Percentiles rank a stretch among this genome's conserved stretches.
Conservation (phyloP, 2,888 invertebrate species). For the Plagiodera versicolora region DNA sequence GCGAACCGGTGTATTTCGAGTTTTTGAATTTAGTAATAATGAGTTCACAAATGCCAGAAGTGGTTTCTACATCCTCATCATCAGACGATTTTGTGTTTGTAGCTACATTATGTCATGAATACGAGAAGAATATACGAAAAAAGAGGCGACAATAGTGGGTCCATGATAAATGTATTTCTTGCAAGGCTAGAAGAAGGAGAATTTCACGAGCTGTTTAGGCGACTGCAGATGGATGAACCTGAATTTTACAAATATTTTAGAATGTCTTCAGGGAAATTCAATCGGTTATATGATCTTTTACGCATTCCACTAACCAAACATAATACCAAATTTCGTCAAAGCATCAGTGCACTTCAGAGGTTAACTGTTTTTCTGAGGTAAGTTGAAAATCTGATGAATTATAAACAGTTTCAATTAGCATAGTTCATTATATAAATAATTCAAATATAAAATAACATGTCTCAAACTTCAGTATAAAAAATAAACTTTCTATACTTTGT, state of each 20-base stretch:
- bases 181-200: conserved; percentile 2
- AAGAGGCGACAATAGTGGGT: background rate
- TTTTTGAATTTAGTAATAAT: background rate
- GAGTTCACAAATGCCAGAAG: background rate
- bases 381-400: background rate
- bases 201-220: conserved; percentile 3
- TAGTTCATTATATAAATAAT: background rate
- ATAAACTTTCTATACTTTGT: background rate
- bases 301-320: background rate
- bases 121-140: background rate
- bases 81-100: conserved; percentile 4
- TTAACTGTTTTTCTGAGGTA: background rate
- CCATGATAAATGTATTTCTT: background rate
- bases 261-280: background rate
- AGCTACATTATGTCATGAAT: conserved; percentile 1
- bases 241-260: conserved; percentile 2
- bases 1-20: background rate
- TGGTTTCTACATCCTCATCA: background rate
- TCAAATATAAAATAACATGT: too few relatives aligned
- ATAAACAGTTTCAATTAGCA: background rate
- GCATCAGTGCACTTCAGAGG: conserved; percentile 4
- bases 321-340: conserved; percentile 4
- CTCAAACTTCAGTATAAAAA: background rate
- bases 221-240: background rate
- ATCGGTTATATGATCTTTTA: background rate